Evolutionary conservation across 2,113 vertebrate genomes (phyloP), one percentile per base, ranked within the genome.

Genomic region (Sceloporus undulatus): DNA sequence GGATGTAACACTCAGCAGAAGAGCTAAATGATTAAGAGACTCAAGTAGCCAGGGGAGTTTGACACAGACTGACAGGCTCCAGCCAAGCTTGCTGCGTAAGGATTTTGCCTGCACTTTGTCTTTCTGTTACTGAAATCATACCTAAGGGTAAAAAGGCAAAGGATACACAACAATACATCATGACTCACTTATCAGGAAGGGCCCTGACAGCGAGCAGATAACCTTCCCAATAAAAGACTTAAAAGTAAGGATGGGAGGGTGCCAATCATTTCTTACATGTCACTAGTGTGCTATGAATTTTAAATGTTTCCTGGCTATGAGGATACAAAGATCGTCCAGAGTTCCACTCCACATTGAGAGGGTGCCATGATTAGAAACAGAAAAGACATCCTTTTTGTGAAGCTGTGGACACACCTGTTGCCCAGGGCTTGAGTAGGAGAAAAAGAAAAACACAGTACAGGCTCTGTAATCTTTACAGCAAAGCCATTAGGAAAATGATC

Each of bases 121-220:
- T 96, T 88, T 85, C 84, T 90, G 88, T 90, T 91, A 83, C 90
- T 91, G 92, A 93, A 95, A 96, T 8, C 89, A 92, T 90, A 95
- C 94, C 95, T 94, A 2, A 89, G 94, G 95, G 94, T 90, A 93
- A 85, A 86, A 91, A 93, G 90, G 91, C 83, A 88, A 92, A 92
- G 91, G 92, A 89, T 70, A 87, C 90, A 90, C 85, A 94, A 74
- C 87, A 91, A 91, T 48, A 85, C 79, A 93, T 94, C 92, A 78
- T 6, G 38, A 56, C 9, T 89, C 87, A 84, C 88, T 92, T 56
- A 82, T 29, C 94, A 87, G 79, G 85, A 85, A 0, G 8, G 91
- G 66, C 1, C 4, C 74, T 89, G 91, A 88, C 92, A 92, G 89
- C 2, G 85, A 88, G 74, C 76, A 86, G 89, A 82, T 40, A 79